Base-by-base conservation (phyloP, 2,888 invertebrate species). In the Geotrupes spiniger region DNA sequence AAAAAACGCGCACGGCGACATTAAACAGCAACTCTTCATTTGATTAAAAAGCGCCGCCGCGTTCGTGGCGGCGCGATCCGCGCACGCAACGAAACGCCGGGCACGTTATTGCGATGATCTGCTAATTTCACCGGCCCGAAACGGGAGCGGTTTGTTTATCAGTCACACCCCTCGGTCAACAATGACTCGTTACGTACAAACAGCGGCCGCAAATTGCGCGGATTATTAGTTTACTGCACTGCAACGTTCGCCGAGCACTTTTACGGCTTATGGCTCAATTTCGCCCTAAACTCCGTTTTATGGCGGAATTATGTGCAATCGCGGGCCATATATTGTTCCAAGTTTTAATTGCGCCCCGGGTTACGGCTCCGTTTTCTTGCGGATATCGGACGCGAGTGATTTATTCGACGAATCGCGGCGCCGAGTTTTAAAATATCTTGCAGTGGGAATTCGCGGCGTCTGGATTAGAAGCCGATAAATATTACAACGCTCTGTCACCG, bases 231-330 rank as follows among this genome's bases (percentile, higher is more conserved):
- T 57, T 55, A 56, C 52, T 49, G 48, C 52, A 52, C 45, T 44
- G 29, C 33, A 40, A 28, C 14, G 36, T 48, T 28, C 36, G 37
- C 29, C 43, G 33, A 37, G 50, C 47, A 48, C 46, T 48, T 58
- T 60, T 57, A 60, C 51, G 41, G 57, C 55, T 60, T 57, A 60
- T 56, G 41, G 56, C 58, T 54, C 52, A 55, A 58, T 58, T 58
- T 55, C 41, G 44, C 43, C 17, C 52, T 47, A 57, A 56, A 53
- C 51, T 53, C 47, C 45, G 41, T 44, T 57, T 60, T 56, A 60
- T 52, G 52, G 28, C 51, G 49, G 49, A 55, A 59, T 59, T 55
- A 59, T 57, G 51, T 49, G 54, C 59, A 56, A 57, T 21, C 21
- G 21, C 21, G 6, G 3, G 4, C 6, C 21, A 6, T 21, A 21